These are phyloP conservation scores for Mallateleia sp. DNA, from an alignment of 2,888 invertebrate genomes.

Conservation along the genomic window DNA sequence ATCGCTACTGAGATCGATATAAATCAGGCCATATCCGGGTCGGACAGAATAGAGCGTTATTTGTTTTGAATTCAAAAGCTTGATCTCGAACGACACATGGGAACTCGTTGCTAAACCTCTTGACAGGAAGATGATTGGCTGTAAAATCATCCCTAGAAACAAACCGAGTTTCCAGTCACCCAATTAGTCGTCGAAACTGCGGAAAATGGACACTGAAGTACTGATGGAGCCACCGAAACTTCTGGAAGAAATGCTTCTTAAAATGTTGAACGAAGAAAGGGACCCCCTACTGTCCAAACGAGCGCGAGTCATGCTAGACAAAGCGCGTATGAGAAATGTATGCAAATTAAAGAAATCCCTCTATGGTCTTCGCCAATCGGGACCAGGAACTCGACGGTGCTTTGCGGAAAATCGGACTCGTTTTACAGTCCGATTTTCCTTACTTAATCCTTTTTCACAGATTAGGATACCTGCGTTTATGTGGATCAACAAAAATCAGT, in stretches of 20 bases:
- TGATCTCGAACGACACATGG: slow-evolving; percentile 63
- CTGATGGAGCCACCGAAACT: not conserved
- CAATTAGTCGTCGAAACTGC: not conserved
- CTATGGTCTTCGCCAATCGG: slow-evolving; percentile 9
- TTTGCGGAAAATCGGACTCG: not conserved
- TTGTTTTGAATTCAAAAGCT: slow-evolving; percentile 36
- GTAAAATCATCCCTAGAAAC: slow-evolving; percentile 30
- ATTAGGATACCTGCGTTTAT: slow-evolving; percentile 12
- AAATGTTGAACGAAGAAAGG: not conserved
- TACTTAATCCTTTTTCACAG: not conserved
- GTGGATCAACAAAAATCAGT: not conserved
- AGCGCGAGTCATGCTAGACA: not conserved
- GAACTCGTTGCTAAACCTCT: slow-evolving; percentile 38
- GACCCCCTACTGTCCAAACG: not conserved
- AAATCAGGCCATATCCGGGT: slow-evolving; percentile 34
- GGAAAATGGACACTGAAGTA: not conserved
- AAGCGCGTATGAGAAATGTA: not conserved
- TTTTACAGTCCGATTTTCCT: too few relatives aligned
- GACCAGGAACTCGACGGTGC: not conserved
- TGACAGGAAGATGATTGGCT: slow-evolving; percentile 38
- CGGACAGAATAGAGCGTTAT: slow-evolving; percentile 64
- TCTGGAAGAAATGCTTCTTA: not conserved
- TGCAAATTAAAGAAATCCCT: slow-evolving; percentile 15
- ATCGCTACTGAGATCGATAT: slow-evolving; percentile 26
- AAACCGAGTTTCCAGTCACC: not conserved